A percentile compares a stretch with the other conserved stretches of the same genome.
phyloP scores from a whole-genome alignment of 2,888 invertebrate genomes.

The Pediacus dermestoides region DNA sequence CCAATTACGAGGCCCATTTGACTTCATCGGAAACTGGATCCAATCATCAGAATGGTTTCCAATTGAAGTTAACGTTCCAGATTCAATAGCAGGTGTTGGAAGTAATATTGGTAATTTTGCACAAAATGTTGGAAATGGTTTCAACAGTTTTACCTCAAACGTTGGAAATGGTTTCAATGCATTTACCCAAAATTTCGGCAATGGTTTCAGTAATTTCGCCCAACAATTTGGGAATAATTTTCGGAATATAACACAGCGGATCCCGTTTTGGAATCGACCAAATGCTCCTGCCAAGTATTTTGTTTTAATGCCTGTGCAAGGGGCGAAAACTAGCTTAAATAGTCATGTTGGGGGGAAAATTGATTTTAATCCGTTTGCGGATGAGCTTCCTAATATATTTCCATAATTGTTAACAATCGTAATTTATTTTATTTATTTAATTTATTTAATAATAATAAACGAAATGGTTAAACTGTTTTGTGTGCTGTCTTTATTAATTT shows the following conservation, averaged over 20 bases:
- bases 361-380: no score
- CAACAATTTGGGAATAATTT: slow-evolving; percentile 12
- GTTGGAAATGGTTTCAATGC: slow-evolving; percentile 26
- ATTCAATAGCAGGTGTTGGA: slow-evolving; percentile 49
- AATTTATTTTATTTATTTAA: no score
- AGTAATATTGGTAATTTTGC: slow-evolving; percentile 25
- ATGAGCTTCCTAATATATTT: no score
- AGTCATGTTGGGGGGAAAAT: no score
- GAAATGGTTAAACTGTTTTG: no score
- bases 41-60: slow-evolving; percentile 57
- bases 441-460: no score
- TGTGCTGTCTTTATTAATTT: no score
- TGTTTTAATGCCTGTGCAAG: slow-evolving; percentile 23
- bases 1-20: slow-evolving; percentile 32
- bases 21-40: slow-evolving; percentile 50
- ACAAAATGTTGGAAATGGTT: slow-evolving; percentile 26
- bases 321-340: no score
- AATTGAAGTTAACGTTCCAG: slow-evolving; percentile 62
- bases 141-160: slow-evolving; percentile 28
- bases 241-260: slow-evolving; percentile 23
- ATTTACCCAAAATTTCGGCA: slow-evolving; percentile 20
- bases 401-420: no score
- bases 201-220: slow-evolving; percentile 8
- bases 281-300: slow-evolving; percentile 12
- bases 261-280: slow-evolving; percentile 26